phyloP scores from a whole-genome alignment of 2,797 vertebrate species.

The Coreius guichenoti region DNA sequence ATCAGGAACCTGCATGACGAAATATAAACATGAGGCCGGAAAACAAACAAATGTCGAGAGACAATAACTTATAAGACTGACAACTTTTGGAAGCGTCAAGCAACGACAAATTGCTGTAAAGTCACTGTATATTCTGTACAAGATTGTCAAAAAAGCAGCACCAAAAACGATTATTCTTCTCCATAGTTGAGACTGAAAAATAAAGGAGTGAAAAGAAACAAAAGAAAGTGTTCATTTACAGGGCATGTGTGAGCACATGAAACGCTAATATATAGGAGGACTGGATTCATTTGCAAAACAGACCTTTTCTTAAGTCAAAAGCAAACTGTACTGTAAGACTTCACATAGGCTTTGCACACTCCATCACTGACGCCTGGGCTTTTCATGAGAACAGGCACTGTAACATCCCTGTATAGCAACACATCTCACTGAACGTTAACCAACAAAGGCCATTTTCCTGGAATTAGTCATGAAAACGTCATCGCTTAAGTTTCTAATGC shows the following conservation, averaged over 20 bases:
- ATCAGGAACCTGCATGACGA: slow-evolving; percentile 71
- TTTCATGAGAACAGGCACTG: slow-evolving; percentile 71
- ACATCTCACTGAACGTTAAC: slow-evolving; percentile 54
- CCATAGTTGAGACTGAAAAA: slow-evolving; percentile 64
- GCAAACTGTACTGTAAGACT: slow-evolving; percentile 69
- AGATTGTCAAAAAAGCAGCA: slow-evolving; percentile 97
- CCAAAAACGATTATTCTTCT: slow-evolving; percentile 72
- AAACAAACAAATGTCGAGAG: not conserved
- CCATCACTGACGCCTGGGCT: slow-evolving; percentile 62
- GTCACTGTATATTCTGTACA: slow-evolving; percentile 79
- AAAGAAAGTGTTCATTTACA: slow-evolving; percentile 48
- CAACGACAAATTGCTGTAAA: slow-evolving; percentile 69
- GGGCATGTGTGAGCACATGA: slow-evolving; percentile 2
- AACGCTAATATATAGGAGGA: slow-evolving; percentile 40
- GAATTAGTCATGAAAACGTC: slow-evolving; percentile 56
- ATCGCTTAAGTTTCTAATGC: slow-evolving; percentile 68
- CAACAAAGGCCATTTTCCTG: slow-evolving; percentile 27
- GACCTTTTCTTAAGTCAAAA: slow-evolving; percentile 3
- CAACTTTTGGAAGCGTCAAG: slow-evolving; percentile 51
- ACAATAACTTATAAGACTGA: slow-evolving; percentile 66
- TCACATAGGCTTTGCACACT: slow-evolving; percentile 60
- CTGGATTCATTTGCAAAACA: slow-evolving; percentile 9
- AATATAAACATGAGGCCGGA: slow-evolving; percentile 54
- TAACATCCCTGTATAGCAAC: slow-evolving; percentile 66
- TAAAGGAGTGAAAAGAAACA: slow-evolving; percentile 55